These are phyloP conservation scores for Grammomys dolichurus DNA, from an alignment of 2,113 vertebrate genomes.

Conservation along the genomic window DNA sequence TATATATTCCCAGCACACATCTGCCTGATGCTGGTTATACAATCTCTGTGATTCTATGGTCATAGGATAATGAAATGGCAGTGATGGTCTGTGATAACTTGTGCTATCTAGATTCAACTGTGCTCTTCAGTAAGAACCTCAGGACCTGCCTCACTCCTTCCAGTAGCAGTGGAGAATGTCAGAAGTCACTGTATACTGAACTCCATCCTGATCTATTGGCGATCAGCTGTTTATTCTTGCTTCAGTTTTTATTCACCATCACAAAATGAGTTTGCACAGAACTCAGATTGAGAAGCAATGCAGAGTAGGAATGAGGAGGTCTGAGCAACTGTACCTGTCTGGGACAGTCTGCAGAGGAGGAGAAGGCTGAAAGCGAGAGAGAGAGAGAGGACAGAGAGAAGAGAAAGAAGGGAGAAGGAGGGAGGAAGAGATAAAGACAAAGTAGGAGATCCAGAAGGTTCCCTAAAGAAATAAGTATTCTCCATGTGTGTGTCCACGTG, in stretches of 20 bases:
- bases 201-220: no score
- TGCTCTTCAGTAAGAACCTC: neutral
- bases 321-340: no score
- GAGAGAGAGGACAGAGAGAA: no score
- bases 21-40: neutral
- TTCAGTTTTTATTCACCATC: neutral
- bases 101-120: neutral
- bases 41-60: neutral
- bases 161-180: accelerated
- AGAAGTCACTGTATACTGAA: accelerated
- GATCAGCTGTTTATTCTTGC: neutral
- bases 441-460: neutral
- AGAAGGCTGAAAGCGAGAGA: neutral
- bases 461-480: neutral
- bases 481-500: neutral
- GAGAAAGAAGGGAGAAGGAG: neutral
- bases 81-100: neutral
- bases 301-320: no score
- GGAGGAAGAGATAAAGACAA: no score
- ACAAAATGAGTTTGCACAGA: neutral
- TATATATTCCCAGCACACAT: neutral
- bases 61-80: neutral
- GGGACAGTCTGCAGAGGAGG: neutral
- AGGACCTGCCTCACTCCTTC: accelerated
- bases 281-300: neutral